Evolutionary conservation across 1,140 invertebrate genomes (phyloP), one percentile per base, ranked within the genome.

Genomic region (Matsumurasca onukii): DNA sequence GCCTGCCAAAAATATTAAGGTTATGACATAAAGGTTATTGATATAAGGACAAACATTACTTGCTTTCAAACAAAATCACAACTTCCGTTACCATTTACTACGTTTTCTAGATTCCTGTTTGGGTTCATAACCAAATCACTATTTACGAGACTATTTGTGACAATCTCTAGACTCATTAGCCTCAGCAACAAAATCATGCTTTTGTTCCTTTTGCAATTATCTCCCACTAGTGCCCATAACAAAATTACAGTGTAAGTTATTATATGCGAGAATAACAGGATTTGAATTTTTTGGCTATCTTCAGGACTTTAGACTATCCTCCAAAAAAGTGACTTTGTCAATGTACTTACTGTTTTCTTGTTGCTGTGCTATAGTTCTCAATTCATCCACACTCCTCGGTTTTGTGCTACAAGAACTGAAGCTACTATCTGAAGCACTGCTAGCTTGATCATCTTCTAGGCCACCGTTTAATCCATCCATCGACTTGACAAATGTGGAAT

Each of bases 361-460:
- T 20, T 51, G 49, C 49, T 51, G 49, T 51, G 49, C 49, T 12
- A 51, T 51, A 20, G 5, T 51, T 22, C 49, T 17, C 49, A 51
- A 22, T 22, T 51, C 49, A n/a, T 51, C n/a, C 5, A 51, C n/a
- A n/a, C 49, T 51, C 3, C 5, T 3, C 3, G 5, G 49, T 22
- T 51, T 51, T 17, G n/a, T 51, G n/a, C 49, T 51, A 22, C 49
- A 20, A 5, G 49, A 51, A 20, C 49, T 51, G 49, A 51, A 51
- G 49, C 49, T 51, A 22, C 49, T 51, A 22, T 51, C 49, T 3
- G 49, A 51, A 17, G 49, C 49, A 51, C 49, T 51, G n/a, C 49
- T 51, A 5, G 49, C 24, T 3, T 22, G 3, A n/a, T 51, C 49
- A 51, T 51, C 49, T 22, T 51, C 49, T 3, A 51, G 5, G n/a